Evolutionary conservation across 1,140 invertebrate species (phyloP).

Genomic region (Bombyx mori): DNA sequence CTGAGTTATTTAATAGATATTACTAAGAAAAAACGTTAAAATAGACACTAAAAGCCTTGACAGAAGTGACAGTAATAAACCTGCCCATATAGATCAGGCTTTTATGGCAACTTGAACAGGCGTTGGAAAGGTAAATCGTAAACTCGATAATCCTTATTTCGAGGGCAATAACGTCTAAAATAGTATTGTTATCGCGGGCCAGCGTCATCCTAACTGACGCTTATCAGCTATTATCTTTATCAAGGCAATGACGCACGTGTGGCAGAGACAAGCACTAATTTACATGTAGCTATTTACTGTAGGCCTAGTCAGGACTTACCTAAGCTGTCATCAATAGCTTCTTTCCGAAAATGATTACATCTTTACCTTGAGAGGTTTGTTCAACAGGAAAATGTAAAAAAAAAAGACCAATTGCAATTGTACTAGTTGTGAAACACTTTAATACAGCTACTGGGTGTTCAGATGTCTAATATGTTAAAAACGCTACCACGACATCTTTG

Average conservation of each 20-base stretch:
- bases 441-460: no score
- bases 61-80: constrained; percentile 2
- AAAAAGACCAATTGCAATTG: no score
- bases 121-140: constrained; percentile 5
- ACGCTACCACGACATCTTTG: no score
- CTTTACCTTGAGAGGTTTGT: no score
- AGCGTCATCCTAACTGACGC: constrained; percentile 15
- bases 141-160: constrained; percentile 3
- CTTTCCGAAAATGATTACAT: no score
- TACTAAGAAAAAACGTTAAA: constrained; percentile 1
- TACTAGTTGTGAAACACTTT: no score
- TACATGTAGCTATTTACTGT: constrained; percentile 17
- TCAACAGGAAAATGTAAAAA: no score
- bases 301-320: constrained; percentile 9
- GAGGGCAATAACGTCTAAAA: neutral
- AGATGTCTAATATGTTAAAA: no score
- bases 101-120: constrained; percentile 10
- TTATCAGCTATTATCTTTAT: constrained; percentile 28
- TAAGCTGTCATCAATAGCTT: no score
- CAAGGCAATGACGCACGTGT: constrained; percentile 20
- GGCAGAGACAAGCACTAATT: constrained; percentile 16
- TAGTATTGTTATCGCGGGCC: neutral
- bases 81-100: constrained; percentile 7
- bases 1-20: constrained; percentile 1
- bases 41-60: constrained; percentile 3